Evolutionary conservation across 2,888 invertebrate species (phyloP), one percentile per base, ranked within the genome.

Genomic region (Tuta absoluta): DNA sequence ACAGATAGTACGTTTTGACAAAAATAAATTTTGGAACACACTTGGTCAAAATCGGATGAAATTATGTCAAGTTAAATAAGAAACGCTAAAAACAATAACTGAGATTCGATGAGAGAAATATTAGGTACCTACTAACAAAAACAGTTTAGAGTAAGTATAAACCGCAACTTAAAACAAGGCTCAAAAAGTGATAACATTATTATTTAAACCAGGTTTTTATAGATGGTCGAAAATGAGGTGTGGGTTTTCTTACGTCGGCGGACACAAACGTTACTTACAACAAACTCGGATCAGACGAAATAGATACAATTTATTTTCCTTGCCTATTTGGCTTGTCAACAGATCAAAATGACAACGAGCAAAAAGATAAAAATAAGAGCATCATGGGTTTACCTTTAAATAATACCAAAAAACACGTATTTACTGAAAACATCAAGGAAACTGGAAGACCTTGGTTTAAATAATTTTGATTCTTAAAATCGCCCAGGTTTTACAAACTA

Each of bases 21-120:
- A 53, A 19, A 14, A 23, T 11, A 8, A 49, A 23, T 51, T 51
- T 51, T 51, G 51, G 48, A 49, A 56, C 33, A 17, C 7, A 17
- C 8, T 14, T 24, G 10, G 4, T 33, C 1, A 33, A 56, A 56
- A 33, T 8, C 17, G 28, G n/a, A 12, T 33, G n/a, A 33, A 28
- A 11, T 23, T 49, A 23, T 53, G 23, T 45, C 24, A 53, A 53
- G 51, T 53, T 58, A 28, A 57, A 23, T 69, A 82, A 86, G 87
- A 88, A 88, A 89, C 86, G 87, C 86, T 87, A 77, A 79, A 79
- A 73, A 37, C 19, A 37, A 38, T n/a, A 21, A 38, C 21, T 88
- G 91, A 91, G 91, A 91, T 90, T 91, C 90, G 71, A 80, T 82
- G 72, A 79, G 78, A 85, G 84, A 38, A 87, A 82, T 84, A 87